Evolutionary conservation across 2,888 invertebrate genomes (phyloP).

Genomic region (Oscheius myriophilus): DNA sequence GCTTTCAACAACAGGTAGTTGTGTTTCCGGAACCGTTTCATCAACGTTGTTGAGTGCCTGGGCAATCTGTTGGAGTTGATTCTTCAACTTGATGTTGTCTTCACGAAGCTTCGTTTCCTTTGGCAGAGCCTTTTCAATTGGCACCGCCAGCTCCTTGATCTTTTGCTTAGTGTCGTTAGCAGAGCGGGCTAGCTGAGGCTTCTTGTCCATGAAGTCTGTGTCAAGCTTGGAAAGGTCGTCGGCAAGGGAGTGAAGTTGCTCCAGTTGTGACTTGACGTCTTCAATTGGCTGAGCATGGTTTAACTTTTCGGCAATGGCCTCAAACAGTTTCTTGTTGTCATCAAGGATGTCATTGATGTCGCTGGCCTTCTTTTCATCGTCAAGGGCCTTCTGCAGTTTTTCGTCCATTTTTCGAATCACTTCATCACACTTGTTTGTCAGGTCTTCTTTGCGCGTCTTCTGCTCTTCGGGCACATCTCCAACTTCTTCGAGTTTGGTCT

Average conservation of each 20-base stretch:
- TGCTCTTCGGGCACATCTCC: slow-evolving; percentile 32
- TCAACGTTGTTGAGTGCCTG: neutral
- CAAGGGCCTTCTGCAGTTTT: slow-evolving; percentile 29
- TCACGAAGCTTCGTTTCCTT: neutral
- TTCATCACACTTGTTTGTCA: slow-evolving; percentile 27
- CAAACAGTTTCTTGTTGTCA: slow-evolving; percentile 9
- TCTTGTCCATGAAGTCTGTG: slow-evolving; percentile 23
- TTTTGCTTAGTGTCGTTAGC: slow-evolving; percentile 6
- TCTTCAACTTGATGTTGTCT: slow-evolving; percentile 9
- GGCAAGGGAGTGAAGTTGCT: neutral
- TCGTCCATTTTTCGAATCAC: slow-evolving; percentile 31
- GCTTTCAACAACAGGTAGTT: slow-evolving; percentile 4
- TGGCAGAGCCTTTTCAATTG: slow-evolving; percentile 13
- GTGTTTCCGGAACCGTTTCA: neutral
- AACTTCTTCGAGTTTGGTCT: slow-evolving; percentile 26
- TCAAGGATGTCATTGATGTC: slow-evolving; percentile 27
- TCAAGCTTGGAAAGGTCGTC: neutral
- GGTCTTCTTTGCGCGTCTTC: slow-evolving; percentile 32
- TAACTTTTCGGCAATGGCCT: slow-evolving; percentile 16
- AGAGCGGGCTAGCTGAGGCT: slow-evolving; percentile 4
- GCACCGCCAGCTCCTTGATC: neutral
- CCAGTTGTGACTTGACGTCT: neutral
- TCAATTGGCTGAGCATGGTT: neutral
- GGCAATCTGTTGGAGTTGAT: slow-evolving; percentile 5
- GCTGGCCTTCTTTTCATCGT: slow-evolving; percentile 30